Evolutionary conservation across 2,113 vertebrate species (phyloP), one percentile per base, ranked within the genome.

Genomic region (Dicaeum eximium): DNA sequence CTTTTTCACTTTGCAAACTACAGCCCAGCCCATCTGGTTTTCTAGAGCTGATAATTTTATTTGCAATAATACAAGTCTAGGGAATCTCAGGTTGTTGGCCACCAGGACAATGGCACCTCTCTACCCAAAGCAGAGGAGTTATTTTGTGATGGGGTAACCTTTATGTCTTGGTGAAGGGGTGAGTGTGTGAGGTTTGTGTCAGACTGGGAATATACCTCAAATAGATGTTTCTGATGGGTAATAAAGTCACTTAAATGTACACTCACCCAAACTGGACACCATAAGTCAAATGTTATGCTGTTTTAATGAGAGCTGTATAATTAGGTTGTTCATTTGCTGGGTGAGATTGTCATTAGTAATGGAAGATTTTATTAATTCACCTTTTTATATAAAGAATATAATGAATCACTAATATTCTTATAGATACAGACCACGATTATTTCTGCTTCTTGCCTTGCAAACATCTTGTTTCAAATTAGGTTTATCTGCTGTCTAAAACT

Each of bases 401-500:
- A 92, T 81, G 65, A 95, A 91, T 75, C 71, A 35, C 88, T 93
- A 77, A 82, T 47, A 84, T 81, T 64, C 92, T 71, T 72, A n/a
- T 10, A 80, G 83, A 87, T 86, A 95, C 45, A 92, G 73, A 79
- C 86, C 79, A 58, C 0, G 8, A 94, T 94, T 87, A 89, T 92
- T 93, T 96, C 95, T 92, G 80, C 93, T 92, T 89, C 70, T 56
- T 96, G 83, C 88, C 92, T 94, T 90, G 45, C 53, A 92, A 93
- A 92, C 31, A 77, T 90, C 88, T 90, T 93, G 83, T 96, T 95
- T 94, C 96, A 91, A 92, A 92, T 94, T 91, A 54, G 70, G 85
- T 88, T 97, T 95, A 81, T 73, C 86, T 90, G 80, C 96, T 92
- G 84, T 96, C 95, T 88, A 64, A 96, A 97, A 97, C 98, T 97